Evolutionary conservation across 2,797 vertebrate species (phyloP).

Genomic region (Cebuella pygmaea): DNA sequence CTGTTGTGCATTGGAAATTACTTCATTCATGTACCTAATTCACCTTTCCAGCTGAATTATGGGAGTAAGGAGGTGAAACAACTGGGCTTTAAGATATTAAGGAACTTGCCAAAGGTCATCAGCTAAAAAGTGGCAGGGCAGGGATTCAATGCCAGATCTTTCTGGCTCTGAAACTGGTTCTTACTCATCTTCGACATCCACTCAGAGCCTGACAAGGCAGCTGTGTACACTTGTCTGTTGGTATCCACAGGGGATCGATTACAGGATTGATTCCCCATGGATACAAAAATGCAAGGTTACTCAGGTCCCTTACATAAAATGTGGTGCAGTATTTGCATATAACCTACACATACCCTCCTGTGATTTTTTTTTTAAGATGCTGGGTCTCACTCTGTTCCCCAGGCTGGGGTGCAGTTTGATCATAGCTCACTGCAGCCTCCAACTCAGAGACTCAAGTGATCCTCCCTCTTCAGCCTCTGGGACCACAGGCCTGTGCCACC

Average conservation of each 20-base stretch:
- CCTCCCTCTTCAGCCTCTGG: background rate
- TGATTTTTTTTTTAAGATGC: background rate
- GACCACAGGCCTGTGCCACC: background rate
- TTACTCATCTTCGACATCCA: background rate
- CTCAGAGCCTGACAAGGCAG: background rate
- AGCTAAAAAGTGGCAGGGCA: background rate
- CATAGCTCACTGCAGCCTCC: background rate
- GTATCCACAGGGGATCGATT: background rate
- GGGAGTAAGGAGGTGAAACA: background rate
- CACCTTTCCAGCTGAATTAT: background rate
- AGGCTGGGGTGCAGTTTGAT: background rate
- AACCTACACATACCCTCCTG: background rate
- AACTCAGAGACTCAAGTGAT: background rate
- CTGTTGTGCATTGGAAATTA: background rate
- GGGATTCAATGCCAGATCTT: background rate
- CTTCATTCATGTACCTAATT: background rate
- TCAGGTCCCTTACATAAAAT: background rate
- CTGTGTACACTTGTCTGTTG: background rate
- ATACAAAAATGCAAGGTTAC: background rate
- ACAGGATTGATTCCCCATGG: rapidly evolving
- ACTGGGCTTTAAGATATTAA: background rate
- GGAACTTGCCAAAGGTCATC: background rate
- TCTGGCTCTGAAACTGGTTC: background rate
- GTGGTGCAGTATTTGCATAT: background rate
- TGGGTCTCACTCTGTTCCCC: background rate